Conservation (phyloP, 2,888 invertebrate species). For the Eutolmus rufibarbis region DNA sequence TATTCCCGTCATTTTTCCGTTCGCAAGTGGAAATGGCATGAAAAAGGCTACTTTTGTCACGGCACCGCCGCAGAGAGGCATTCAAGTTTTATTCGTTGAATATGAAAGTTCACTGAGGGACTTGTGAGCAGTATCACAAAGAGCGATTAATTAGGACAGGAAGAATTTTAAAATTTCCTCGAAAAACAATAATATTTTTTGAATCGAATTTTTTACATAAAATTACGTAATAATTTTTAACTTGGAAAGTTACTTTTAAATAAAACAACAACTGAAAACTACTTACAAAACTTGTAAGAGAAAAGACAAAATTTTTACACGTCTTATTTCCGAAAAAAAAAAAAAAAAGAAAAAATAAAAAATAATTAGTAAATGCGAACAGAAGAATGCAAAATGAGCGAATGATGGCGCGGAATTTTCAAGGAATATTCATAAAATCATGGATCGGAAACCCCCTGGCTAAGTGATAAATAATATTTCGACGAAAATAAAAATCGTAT, state of each 20-base stretch:
- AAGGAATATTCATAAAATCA: background rate
- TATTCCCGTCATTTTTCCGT: background rate
- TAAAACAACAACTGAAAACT: background rate
- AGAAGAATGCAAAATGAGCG: background rate
- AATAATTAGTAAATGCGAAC: background rate
- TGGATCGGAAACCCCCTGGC: background rate
- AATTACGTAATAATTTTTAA: background rate
- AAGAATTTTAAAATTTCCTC: background rate
- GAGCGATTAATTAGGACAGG: slow-evolving; percentile 3
- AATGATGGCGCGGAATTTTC: background rate
- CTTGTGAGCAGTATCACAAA: background rate
- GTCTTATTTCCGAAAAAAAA: background rate
- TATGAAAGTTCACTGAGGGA: slow-evolving; percentile 14
- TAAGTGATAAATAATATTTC: background rate
- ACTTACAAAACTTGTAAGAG: background rate
- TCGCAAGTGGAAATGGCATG: background rate
- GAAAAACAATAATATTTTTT: background rate
- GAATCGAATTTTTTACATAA: background rate
- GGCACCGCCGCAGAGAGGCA: background rate
- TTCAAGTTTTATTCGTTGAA: slow-evolving; percentile 29
- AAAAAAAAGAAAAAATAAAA: background rate
- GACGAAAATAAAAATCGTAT: background rate
- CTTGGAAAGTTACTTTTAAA: background rate
- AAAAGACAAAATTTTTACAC: background rate
- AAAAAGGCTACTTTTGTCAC: background rate